Percentiles rank a stretch among this genome's conserved stretches.
Evolutionary conservation across 35 echinoderm and acorn worm genomes (phyloP).

Genomic region (Hemicentrotus pulcherrimus): DNA sequence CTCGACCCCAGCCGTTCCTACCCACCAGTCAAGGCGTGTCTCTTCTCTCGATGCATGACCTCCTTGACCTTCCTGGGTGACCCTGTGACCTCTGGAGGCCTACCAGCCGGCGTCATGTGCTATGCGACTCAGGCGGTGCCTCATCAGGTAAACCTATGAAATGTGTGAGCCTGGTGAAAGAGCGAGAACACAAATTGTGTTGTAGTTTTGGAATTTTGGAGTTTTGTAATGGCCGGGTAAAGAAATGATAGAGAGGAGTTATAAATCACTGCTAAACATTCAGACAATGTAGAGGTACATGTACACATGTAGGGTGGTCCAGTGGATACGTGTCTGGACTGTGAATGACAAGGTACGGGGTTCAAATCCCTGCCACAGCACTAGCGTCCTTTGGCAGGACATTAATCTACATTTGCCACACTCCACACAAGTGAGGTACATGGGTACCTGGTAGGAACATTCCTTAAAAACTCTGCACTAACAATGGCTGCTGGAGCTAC

Average conservation of each 20-base stretch:
- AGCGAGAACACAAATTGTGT: no score
- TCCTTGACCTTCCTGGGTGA: slow-evolving; percentile 71
- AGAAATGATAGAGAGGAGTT: no score
- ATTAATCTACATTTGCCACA: no score
- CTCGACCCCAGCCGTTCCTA: slow-evolving; percentile 69
- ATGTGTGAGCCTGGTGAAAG: background rate
- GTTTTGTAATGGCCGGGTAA: background rate
- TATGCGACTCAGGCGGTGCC: slow-evolving; percentile 78
- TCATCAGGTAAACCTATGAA: slow-evolving; percentile 51
- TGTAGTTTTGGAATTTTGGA: background rate
- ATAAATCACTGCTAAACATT: no score
- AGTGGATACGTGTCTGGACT: no score
- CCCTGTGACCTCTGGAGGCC: slow-evolving; percentile 49
- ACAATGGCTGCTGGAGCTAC: background rate
- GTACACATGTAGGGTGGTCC: no score
- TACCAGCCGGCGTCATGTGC: slow-evolving; percentile 69
- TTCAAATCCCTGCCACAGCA: no score
- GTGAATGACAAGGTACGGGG: no score
- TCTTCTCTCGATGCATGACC: slow-evolving; percentile 70
- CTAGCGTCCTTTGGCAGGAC: no score
- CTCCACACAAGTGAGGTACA: background rate
- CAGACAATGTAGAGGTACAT: no score
- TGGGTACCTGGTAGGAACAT: background rate
- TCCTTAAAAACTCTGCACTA: background rate
- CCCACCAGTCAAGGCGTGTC: slow-evolving; percentile 70